These are phyloP conservation scores for Embiotoca jacksoni DNA, from an alignment of 2,113 vertebrate species.

Conservation along the genomic window DNA sequence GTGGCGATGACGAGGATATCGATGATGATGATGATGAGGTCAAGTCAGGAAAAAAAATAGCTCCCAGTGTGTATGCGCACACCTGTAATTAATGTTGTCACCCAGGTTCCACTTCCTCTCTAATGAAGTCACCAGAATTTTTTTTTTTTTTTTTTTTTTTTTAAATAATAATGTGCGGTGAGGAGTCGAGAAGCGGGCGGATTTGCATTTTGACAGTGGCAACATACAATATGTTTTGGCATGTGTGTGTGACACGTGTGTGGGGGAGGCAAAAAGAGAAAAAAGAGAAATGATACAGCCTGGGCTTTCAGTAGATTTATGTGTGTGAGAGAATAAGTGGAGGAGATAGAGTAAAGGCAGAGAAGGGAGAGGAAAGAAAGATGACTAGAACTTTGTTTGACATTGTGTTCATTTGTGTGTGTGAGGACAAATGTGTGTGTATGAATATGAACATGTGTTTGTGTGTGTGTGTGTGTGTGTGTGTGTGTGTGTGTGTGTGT, in stretches of 20 bases:
- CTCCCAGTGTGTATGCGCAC: slow-evolving; percentile 59
- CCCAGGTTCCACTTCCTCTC: slow-evolving; percentile 47
- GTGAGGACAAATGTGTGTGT: too few species aligned
- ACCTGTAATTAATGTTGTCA: slow-evolving; percentile 79
- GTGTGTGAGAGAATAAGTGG: slow-evolving; percentile 9
- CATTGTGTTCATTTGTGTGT: neutral
- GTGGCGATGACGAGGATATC: slow-evolving; percentile 58
- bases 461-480: slow-evolving; percentile 23
- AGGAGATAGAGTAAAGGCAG: slow-evolving; percentile 2
- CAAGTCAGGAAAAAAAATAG: slow-evolving; percentile 67
- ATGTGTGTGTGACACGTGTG: slow-evolving; percentile 52
- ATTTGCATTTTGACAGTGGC: slow-evolving; percentile 71
- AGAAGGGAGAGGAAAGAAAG: neutral
- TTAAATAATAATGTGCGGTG: slow-evolving; percentile 8
- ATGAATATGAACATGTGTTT: neutral
- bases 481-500: slow-evolving; percentile 34
- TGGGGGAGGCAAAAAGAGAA: slow-evolving; percentile 14
- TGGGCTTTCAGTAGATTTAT: slow-evolving; percentile 26
- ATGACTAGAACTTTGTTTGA: slow-evolving; percentile 7
- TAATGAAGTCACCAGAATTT: slow-evolving; percentile 62
- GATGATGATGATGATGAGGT: slow-evolving; percentile 66
- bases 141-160: too few species aligned
- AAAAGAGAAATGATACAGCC: slow-evolving; percentile 24
- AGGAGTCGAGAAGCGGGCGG: slow-evolving; percentile 26
- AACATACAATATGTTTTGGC: slow-evolving; percentile 58